Conservation (phyloP, 1,140 invertebrate genomes). For the Homarus americanus region DNA sequence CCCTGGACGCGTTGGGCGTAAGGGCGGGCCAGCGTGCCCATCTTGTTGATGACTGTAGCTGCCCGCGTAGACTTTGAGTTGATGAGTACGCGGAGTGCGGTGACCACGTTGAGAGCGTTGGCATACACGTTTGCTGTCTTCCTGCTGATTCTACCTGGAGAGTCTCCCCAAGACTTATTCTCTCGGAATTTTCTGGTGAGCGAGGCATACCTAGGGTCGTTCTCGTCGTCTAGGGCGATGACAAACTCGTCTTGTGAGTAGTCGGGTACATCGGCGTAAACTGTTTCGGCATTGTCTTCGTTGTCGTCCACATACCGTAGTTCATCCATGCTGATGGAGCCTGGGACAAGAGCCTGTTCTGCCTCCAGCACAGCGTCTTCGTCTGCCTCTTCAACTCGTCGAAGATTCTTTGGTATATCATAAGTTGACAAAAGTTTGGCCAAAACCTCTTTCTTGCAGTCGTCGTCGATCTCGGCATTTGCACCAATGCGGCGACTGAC, state of each 20-base stretch:
- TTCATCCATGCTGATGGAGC: constrained; percentile 66
- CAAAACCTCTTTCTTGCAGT: constrained; percentile 71
- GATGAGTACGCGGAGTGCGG: constrained; percentile 72
- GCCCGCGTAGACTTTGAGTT: constrained; percentile 73
- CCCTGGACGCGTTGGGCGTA: constrained; percentile 70
- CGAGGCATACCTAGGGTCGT: constrained; percentile 72
- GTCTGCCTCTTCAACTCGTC: constrained; percentile 72
- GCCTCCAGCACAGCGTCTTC: constrained; percentile 55
- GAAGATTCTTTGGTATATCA: constrained; percentile 73
- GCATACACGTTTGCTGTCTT: constrained; percentile 69
- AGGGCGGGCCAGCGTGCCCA: constrained; percentile 73
- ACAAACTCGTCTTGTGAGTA: constrained; percentile 75
- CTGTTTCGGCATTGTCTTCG: constrained; percentile 74
- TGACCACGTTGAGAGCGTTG: constrained; percentile 72
- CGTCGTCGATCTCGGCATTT: constrained; percentile 29
- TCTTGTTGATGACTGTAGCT: constrained; percentile 67
- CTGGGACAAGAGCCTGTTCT: constrained; percentile 60
- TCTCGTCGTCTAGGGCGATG: constrained; percentile 74
- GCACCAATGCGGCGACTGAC: constrained; percentile 54
- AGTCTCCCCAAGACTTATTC: constrained; percentile 46
- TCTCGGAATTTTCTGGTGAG: constrained; percentile 67
- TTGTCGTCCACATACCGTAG: constrained; percentile 71
- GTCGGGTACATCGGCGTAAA: constrained; percentile 74
- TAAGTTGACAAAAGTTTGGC: constrained; percentile 71
- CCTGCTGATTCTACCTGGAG: constrained; percentile 70